Percentiles rank a stretch among this genome's conserved stretches.
These are phyloP conservation scores for Sanderia malayensis DNA, from an alignment of 30 jellyfish, hydroid and myxozoan genomes.

Conservation along the genomic window DNA sequence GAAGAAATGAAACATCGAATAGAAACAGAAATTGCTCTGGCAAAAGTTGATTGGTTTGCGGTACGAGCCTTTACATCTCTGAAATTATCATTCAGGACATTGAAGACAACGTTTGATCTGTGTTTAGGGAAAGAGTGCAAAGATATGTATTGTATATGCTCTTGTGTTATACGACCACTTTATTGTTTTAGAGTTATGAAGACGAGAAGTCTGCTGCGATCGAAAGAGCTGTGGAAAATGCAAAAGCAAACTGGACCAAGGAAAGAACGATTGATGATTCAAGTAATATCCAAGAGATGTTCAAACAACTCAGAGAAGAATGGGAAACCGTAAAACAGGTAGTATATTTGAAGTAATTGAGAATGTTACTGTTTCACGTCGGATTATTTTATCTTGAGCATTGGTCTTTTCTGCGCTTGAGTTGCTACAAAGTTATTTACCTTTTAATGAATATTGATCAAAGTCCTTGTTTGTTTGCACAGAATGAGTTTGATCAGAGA, in stretches of 20 bases:
- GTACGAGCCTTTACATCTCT: constrained; percentile 29
- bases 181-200: constrained; percentile 49
- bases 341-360: neutral
- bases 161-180: too few relatives aligned
- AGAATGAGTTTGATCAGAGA: constrained; percentile 23
- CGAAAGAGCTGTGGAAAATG: constrained; percentile 38
- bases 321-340: constrained; percentile 52
- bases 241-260: constrained; percentile 9
- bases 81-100: too few relatives aligned
- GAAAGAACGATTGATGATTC: neutral
- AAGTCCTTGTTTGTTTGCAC: too few relatives aligned
- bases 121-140: too few relatives aligned
- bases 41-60: constrained; percentile 77
- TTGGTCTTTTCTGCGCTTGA: too few relatives aligned
- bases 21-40: constrained; percentile 61
- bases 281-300: constrained; percentile 11
- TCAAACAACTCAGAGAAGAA: constrained; percentile 19
- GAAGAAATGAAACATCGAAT: constrained; percentile 44
- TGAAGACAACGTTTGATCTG: too few relatives aligned
- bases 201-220: constrained; percentile 34
- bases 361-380: too few relatives aligned
- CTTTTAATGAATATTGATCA: too few relatives aligned
- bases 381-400: too few relatives aligned
- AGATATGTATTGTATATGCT: too few relatives aligned
- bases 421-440: too few relatives aligned